Evolutionary conservation across 2,888 invertebrate species (phyloP).

Genomic region (Cerceris ruficornis): DNA sequence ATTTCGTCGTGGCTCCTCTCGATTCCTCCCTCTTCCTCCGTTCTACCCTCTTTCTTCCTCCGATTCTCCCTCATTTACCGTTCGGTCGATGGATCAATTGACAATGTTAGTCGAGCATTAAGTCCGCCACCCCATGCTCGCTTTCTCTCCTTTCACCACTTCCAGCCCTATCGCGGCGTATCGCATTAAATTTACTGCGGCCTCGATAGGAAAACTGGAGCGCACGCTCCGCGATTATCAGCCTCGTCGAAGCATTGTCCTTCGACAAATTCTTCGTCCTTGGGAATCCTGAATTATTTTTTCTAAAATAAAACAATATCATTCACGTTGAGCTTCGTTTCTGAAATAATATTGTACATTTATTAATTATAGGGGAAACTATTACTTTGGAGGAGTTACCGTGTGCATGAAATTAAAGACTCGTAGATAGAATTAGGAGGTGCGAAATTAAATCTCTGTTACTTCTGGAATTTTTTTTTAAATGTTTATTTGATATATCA

Average conservation of each 20-base stretch:
- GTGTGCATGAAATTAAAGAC: too few species aligned
- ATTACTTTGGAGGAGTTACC: too few species aligned
- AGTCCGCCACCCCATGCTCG: slow-evolving; percentile 17
- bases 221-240: slow-evolving; percentile 72
- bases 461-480: too few species aligned
- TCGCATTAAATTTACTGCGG: slow-evolving; percentile 78
- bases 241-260: slow-evolving; percentile 62
- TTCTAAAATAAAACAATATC: neutral
- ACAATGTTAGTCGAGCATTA: slow-evolving; percentile 73
- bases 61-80: slow-evolving; percentile 24
- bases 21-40: slow-evolving; percentile 58
- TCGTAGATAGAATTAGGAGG: too few species aligned
- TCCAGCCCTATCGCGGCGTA: slow-evolving; percentile 68
- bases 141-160: slow-evolving; percentile 49
- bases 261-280: slow-evolving; percentile 67
- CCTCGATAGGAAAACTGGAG: slow-evolving; percentile 76
- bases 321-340: neutral
- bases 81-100: slow-evolving; percentile 77
- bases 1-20: slow-evolving; percentile 73
- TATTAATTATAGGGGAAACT: too few species aligned
- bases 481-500: too few species aligned
- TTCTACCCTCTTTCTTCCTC: slow-evolving; percentile 8
- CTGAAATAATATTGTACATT: too few species aligned
- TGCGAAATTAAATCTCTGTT: too few species aligned
- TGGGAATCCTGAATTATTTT: neutral